Percentiles rank a stretch among this genome's conserved stretches.
phyloP scores from a whole-genome alignment of 1,140 invertebrate genomes.

The Cherax quadricarinatus region DNA sequence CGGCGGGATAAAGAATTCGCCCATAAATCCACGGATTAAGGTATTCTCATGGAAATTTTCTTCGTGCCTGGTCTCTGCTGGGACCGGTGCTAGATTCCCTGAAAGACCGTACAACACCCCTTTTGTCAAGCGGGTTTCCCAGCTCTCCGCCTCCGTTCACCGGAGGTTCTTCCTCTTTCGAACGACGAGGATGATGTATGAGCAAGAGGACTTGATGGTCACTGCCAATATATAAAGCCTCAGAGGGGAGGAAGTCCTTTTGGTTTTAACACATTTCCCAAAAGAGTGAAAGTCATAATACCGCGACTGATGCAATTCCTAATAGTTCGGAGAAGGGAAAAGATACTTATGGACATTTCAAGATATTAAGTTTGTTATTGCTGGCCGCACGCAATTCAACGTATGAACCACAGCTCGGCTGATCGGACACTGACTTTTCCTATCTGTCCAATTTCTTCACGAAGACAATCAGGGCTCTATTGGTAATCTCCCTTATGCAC shows the following conservation, averaged over 20 bases:
- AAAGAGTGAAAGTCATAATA: no score
- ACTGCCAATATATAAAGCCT: background rate
- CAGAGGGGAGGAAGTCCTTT: background rate
- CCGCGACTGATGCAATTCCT: no score
- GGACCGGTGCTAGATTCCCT: background rate
- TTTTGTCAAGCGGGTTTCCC: background rate
- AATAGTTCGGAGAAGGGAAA: no score
- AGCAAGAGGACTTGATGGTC: background rate
- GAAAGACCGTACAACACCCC: background rate
- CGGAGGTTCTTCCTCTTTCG: background rate
- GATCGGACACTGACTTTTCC: no score
- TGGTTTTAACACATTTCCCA: no score
- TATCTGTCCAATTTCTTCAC: no score
- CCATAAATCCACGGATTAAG: background rate
- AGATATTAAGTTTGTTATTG: no score
- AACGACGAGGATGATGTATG: background rate
- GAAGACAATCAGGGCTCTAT: no score
- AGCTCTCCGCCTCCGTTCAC: background rate
- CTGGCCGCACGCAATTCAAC: no score
- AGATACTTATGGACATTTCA: no score
- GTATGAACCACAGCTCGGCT: no score
- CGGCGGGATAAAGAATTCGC: background rate
- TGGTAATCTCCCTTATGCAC: no score
- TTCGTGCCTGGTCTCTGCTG: background rate
- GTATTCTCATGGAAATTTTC: constrained; percentile 14